Evolutionary conservation across 2,797 vertebrate species (phyloP).

Genomic region (Sebastes itinus): DNA sequence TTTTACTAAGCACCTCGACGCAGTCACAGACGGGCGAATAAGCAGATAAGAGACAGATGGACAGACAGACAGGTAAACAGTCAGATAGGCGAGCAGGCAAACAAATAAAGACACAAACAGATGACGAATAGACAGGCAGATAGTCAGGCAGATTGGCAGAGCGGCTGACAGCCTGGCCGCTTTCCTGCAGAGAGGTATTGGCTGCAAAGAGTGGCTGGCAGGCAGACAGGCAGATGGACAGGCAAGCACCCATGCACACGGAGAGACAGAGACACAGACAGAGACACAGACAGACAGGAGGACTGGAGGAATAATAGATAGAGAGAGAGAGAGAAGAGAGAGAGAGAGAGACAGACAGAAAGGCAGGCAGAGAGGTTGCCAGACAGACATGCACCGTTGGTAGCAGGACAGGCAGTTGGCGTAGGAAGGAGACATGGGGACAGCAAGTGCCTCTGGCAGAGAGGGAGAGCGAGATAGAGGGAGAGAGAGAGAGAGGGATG

Average conservation of each 20-base stretch:
- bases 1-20: slow-evolving; percentile 23
- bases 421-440: slow-evolving; percentile 77
- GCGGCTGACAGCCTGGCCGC: slow-evolving; percentile 69
- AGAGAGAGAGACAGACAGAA: slow-evolving; percentile 7
- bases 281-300: slow-evolving; percentile 53
- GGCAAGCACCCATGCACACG: slow-evolving; percentile 56
- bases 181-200: slow-evolving; percentile 65
- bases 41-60: slow-evolving; percentile 49
- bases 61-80: slow-evolving; percentile 62
- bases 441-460: slow-evolving; percentile 75
- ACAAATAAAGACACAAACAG: slow-evolving; percentile 70
- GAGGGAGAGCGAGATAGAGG: slow-evolving; percentile 32
- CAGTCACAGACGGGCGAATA: slow-evolving; percentile 33
- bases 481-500: slow-evolving; percentile 50
- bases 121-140: slow-evolving; percentile 71
- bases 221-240: slow-evolving; percentile 76
- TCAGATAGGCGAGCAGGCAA: slow-evolving; percentile 56
- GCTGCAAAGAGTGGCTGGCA: slow-evolving; percentile 70
- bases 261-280: slow-evolving; percentile 40
- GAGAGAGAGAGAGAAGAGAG: slow-evolving; percentile 33
- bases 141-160: slow-evolving; percentile 72
- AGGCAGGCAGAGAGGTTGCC: slow-evolving; percentile 52
- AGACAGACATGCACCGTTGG: slow-evolving; percentile 77
- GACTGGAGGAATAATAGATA: slow-evolving; percentile 53
- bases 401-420: slow-evolving; percentile 76